Evolutionary conservation across 2,888 invertebrate genomes (phyloP).

Genomic region (Theretra japonica): DNA sequence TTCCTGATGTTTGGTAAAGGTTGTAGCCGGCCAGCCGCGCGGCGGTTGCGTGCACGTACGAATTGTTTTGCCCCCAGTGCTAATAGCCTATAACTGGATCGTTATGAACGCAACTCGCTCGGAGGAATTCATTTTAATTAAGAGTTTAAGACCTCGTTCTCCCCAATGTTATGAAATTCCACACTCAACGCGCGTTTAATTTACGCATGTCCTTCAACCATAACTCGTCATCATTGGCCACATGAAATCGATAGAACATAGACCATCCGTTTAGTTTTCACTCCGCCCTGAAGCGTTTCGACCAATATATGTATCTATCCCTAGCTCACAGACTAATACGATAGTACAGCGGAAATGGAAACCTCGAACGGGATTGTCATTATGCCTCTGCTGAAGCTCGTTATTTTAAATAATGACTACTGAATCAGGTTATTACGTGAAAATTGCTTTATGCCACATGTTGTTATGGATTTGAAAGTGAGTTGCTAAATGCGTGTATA

Average conservation of each 20-base stretch:
- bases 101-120: constrained; percentile 46
- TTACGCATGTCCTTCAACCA: constrained; percentile 1
- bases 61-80: constrained; percentile 41
- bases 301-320: too few relatives aligned
- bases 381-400: background rate
- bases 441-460: background rate
- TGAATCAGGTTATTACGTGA: background rate
- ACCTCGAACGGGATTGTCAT: background rate
- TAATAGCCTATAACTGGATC: constrained; percentile 52
- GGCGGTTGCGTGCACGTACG: constrained; percentile 40
- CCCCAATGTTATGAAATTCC: constrained; percentile 42
- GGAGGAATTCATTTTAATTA: constrained; percentile 61
- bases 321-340: background rate
- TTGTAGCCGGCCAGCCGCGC: background rate
- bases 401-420: background rate
- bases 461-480: background rate
- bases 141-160: constrained; percentile 45
- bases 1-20: constrained; percentile 6
- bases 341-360: background rate
- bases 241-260: background rate
- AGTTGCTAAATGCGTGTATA: background rate
- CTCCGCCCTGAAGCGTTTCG: background rate
- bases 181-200: constrained; percentile 21
- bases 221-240: background rate
- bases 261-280: too few relatives aligned